Conservation (phyloP, 2,797 vertebrate species). For the Cetoscarus ocellatus region DNA sequence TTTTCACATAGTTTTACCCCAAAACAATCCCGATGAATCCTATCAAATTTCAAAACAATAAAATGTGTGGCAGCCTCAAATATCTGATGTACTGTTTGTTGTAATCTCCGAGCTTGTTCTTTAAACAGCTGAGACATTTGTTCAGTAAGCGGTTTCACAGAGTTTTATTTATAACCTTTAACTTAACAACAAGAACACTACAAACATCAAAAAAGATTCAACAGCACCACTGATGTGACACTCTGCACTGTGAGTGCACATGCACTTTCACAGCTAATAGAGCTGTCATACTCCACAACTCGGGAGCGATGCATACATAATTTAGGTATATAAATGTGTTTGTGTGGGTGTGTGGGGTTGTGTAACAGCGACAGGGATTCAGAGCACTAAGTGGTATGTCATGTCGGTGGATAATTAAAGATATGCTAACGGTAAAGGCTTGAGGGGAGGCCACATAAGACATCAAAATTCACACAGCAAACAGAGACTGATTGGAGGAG, state of each 20-base stretch:
- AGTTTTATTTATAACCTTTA: constrained; percentile 12
- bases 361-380: constrained; percentile 63
- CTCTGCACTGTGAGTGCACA: constrained; percentile 16
- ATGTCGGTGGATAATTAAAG: constrained; percentile 68
- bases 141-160: neutral
- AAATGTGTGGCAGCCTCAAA: neutral
- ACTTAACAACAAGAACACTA: neutral
- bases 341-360: constrained; percentile 63
- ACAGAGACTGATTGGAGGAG: neutral
- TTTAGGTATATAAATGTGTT: constrained; percentile 72
- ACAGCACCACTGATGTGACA: neutral
- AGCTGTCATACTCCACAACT: constrained; percentile 59
- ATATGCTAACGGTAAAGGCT: constrained; percentile 42
- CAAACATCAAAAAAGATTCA: constrained; percentile 15
- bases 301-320: constrained; percentile 70
- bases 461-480: neutral
- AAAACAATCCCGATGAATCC: neutral
- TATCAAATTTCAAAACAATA: neutral
- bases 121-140: neutral
- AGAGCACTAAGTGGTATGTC: constrained; percentile 69
- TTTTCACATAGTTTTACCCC: neutral
- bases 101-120: constrained; percentile 1
- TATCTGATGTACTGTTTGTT: neutral
- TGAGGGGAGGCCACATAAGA: neutral
- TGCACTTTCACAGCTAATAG: constrained; percentile 46